Percentiles rank a stretch among this genome's conserved stretches.
Conservation (phyloP, 2,797 vertebrate genomes). For the Brachyrhaphis roseni region DNA sequence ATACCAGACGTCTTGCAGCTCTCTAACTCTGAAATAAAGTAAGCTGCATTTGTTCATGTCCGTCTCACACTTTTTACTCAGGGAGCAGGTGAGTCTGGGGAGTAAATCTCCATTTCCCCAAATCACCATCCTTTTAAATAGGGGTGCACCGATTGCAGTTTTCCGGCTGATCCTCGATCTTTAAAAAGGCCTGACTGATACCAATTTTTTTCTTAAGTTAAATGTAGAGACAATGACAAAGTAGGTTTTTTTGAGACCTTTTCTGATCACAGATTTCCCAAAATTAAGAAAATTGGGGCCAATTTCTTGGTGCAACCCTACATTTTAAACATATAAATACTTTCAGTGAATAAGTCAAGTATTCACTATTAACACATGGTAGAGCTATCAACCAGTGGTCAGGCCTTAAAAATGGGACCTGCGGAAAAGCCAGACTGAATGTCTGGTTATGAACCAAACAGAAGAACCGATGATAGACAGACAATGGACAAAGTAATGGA, state of each 20-base stretch:
- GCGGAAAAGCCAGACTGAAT: neutral
- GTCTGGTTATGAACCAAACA: neutral
- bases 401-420: neutral
- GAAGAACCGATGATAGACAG: neutral
- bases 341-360: neutral
- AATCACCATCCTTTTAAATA: neutral
- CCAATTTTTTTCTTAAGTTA: neutral
- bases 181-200: neutral
- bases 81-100: conserved; percentile 61
- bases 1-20: conserved; percentile 61
- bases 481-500: neutral
- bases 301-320: neutral
- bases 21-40: conserved; percentile 80
- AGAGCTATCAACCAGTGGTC: neutral
- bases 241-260: neutral
- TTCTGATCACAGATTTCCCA: neutral
- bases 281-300: neutral
- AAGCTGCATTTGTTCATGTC: conserved; percentile 76
- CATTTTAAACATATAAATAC: neutral
- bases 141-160: neutral
- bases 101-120: conserved; percentile 65
- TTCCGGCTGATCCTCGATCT: neutral
- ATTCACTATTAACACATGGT: neutral
- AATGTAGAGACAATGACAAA: neutral
- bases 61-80: conserved; percentile 59